Base-by-base conservation (phyloP, 2,113 vertebrate genomes). In the Mionectes macconnelli region DNA sequence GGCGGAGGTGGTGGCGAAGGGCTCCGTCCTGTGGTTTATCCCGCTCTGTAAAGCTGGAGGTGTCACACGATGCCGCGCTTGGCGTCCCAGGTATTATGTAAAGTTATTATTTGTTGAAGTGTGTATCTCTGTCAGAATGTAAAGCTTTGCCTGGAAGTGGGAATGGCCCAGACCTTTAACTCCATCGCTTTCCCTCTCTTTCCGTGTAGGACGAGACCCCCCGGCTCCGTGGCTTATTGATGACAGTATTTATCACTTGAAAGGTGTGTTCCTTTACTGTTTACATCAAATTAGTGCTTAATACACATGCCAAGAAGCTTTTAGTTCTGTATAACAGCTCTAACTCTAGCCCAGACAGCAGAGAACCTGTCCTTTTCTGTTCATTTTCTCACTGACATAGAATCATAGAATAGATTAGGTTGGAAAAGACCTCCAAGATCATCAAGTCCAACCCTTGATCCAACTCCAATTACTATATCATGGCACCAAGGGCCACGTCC, bases 11-110 rank as follows among this genome's bases (percentile, higher is more conserved):
- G 15, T 25, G 63, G n/a, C 5, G 45, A 2, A 20, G n/a, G 30
- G 4, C 19, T 33, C 13, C 7, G 8, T 39, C 44, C 7, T 33
- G 14, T 4, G 17, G 17, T 52, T 73, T 45, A 28, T 52, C 14
- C 19, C 25, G 0, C 8, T 1, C 9, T 37, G 74, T 47, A 12
- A 12, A 60, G 1, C 4, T 16, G 17, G 25, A 47, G 60, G 12
- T 66, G 40, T 14, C 2, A 0, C 2, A 0, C 2, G 0, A 0
- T 31, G 30, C 21, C 10, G 17, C 12, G 1, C 20, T 31, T 33
- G 16, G 27, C 10, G 1, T 30, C 9, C 45, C 37, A 7, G 45
- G 3, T 4, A 15, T 8, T 64, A 12, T 33, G 1, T 45, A 4
- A 55, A 49, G 12, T 12, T 64, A 2, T 24, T 68, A 1, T 9